These are phyloP conservation scores for Conus betulinus DNA, from an alignment of 1,140 invertebrate genomes.

Conservation along the genomic window DNA sequence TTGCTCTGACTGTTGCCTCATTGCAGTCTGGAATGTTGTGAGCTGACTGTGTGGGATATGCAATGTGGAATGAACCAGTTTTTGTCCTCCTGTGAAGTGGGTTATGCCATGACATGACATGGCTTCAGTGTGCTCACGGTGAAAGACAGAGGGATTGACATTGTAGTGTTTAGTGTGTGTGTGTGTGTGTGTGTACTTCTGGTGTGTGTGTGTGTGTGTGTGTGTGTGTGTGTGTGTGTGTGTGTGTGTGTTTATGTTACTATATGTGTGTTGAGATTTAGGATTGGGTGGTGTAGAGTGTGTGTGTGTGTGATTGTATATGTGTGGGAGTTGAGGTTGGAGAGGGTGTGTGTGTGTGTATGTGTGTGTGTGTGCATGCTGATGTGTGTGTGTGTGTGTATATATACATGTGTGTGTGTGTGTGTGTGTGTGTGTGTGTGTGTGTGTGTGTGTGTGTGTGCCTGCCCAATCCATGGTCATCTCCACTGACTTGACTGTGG, in stretches of 20 bases:
- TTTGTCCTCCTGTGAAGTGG: too few relatives aligned
- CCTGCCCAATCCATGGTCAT: not conserved
- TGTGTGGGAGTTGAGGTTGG: not conserved
- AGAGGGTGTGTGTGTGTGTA: not conserved
- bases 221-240: not conserved
- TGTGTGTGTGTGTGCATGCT: not conserved
- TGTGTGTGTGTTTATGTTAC: not conserved
- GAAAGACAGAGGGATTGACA: too few relatives aligned
- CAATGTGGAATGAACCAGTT: too few relatives aligned
- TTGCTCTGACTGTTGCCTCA: too few relatives aligned
- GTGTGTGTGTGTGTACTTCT: not conserved
- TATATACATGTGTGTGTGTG: not conserved
- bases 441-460: not conserved
- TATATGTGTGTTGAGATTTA: conserved; percentile 37
- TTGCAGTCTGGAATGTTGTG: too few relatives aligned
- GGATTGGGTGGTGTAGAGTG: too few relatives aligned
- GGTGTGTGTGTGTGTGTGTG: not conserved
- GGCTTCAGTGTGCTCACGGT: too few relatives aligned
- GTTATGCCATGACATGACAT: too few relatives aligned
- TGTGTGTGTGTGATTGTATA: not conserved
- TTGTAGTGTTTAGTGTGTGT: not conserved
- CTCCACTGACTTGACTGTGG: not conserved
- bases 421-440: not conserved
- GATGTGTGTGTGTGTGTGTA: not conserved
- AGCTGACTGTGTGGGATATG: too few relatives aligned